A percentile compares a stretch with the other conserved stretches of the same genome.
These are phyloP conservation scores for Drosophila cardini DNA, from an alignment of 1,140 invertebrate genomes.

Conservation along the genomic window DNA sequence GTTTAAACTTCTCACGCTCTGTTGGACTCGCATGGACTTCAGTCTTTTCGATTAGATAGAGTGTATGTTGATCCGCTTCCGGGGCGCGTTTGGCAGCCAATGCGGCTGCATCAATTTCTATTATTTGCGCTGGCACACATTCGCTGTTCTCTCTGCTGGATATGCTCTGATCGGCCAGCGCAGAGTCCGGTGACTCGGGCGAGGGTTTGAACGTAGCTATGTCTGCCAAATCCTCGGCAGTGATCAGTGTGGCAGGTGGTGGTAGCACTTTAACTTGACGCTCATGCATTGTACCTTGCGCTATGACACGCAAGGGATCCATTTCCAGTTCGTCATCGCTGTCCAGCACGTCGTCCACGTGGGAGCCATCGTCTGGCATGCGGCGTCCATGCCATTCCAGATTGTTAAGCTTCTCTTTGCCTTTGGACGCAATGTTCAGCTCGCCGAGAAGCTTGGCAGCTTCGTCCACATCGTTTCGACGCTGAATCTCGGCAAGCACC, in stretches of 20 bases:
- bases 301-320: conserved; percentile 88
- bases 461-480: conserved; percentile 87
- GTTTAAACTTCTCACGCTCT: conserved; percentile 86
- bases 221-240: conserved; percentile 87
- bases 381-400: conserved; percentile 88
- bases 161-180: conserved; percentile 42
- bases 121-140: conserved; percentile 50
- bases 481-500: conserved; percentile 86
- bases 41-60: conserved; percentile 87
- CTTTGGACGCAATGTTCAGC: conserved; percentile 87
- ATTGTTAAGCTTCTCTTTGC: conserved; percentile 86
- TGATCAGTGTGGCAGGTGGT: conserved; percentile 87
- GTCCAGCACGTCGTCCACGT: conserved; percentile 85
- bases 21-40: conserved; percentile 85
- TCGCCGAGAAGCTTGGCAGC: conserved; percentile 87
- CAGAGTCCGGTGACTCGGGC: conserved; percentile 56
- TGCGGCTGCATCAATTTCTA: conserved; percentile 59
- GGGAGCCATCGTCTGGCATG: conserved; percentile 59
- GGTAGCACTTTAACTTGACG: conserved; percentile 86
- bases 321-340: conserved; percentile 88
- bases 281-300: conserved; percentile 87
- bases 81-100: conserved; percentile 28
- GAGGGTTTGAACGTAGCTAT: conserved; percentile 84
- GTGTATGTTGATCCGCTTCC: conserved; percentile 85
- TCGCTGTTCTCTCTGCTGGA: conserved; percentile 26